phyloP scores from a whole-genome alignment of 2,797 vertebrate genomes.

The Liasis olivaceus region DNA sequence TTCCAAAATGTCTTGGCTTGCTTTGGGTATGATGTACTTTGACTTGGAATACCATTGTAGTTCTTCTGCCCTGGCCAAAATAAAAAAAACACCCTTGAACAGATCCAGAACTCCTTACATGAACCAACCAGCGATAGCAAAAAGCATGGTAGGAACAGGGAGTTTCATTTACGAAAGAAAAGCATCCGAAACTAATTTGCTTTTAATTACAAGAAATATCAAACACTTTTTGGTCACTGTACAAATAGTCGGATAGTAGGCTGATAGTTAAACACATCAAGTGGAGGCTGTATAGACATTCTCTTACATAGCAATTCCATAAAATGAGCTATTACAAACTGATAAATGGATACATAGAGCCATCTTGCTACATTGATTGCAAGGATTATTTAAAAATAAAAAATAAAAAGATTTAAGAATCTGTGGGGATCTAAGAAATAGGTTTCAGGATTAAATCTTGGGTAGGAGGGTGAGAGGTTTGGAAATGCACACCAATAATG shows the following conservation, averaged over 20 bases:
- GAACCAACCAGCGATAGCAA: neutral
- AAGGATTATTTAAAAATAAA: neutral
- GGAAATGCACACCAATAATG: neutral
- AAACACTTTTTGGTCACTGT: slow-evolving; percentile 38
- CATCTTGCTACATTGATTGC: neutral
- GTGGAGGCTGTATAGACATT: neutral
- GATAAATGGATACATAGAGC: slow-evolving; percentile 2
- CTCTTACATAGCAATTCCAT: slow-evolving; percentile 23
- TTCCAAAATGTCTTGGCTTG: neutral
- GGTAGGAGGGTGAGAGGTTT: neutral
- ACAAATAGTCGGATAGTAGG: slow-evolving; percentile 15
- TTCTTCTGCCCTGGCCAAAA: neutral
- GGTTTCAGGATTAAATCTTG: neutral
- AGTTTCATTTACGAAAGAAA: neutral
- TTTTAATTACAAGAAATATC: slow-evolving; percentile 44
- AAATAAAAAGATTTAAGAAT: neutral
- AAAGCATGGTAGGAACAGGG: neutral
- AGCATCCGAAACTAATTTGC: slow-evolving; percentile 21
- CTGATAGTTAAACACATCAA: slow-evolving; percentile 10
- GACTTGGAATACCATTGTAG: neutral
- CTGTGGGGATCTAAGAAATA: neutral
- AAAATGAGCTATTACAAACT: slow-evolving; percentile 30
- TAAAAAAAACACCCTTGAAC: neutral
- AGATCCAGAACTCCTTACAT: neutral
- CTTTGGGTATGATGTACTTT: neutral